Base-by-base conservation (phyloP, 2,888 invertebrate species). In the Scrobipalpa atriplicella region DNA sequence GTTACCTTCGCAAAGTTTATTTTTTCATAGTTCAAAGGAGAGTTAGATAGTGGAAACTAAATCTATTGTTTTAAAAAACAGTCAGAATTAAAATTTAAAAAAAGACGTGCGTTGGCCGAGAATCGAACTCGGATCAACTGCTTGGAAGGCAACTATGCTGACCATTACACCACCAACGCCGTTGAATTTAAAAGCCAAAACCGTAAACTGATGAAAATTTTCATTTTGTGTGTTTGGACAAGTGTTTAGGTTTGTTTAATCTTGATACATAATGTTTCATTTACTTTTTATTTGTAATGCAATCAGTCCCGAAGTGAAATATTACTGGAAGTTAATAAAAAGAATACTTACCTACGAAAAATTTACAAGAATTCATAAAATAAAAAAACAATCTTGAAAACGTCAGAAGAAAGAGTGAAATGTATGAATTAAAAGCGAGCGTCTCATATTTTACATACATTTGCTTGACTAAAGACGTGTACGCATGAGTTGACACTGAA, bases 61-160 rank as follows among this genome's bases (percentile, higher is more conserved):
- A n/a, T n/a, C 3, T 7, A 7, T 3, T 16, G 10, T 43, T 13
- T 43, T 3, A 43, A 3, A 43, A 47, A 47, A 47, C 5, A 16
- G n/a, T n/a, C n/a, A 47, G n/a, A 47, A 3, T 0, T 7, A 5
- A 7, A 5, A 13, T 16, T 6, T 47, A 7, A 3, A 62, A 51
- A 47, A 13, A 13, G n/a, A n/a, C n/a, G n/a, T 92, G 92, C 92
- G 91, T 88, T 80, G 90, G 92, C 92, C 92, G 91, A 87, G 91
- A 91, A 92, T 91, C 92, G 91, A 92, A 93, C 92, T 88, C 92
- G 92, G 92, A 92, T 93, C 92, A 92, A 92, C 91, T 92, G 92
- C 92, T 93, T 93, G 92, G 92, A 92, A 92, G 90, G 91, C 92
- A 92, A 92, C 92, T 92, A 93, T 93, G 92, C 92, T 92, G 88